Conservation (phyloP, 1,140 invertebrate genomes). For the Apis dorsata region DNA sequence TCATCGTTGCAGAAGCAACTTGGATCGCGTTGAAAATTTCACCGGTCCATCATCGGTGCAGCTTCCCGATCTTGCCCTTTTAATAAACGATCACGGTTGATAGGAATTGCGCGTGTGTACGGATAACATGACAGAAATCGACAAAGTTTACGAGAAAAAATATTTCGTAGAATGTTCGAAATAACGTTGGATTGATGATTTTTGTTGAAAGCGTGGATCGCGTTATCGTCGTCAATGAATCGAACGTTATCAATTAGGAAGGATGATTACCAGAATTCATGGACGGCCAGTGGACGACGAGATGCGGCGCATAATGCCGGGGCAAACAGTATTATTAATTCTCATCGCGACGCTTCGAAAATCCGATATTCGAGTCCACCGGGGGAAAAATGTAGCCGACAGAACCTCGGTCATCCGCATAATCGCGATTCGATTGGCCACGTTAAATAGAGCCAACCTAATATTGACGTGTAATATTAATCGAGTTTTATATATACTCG, state of each 20-base stretch:
- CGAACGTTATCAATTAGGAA: constrained; percentile 35
- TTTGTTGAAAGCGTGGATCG: too few relatives aligned
- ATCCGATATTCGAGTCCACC: constrained; percentile 12
- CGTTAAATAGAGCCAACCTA: constrained; percentile 52
- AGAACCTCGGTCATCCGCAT: neutral
- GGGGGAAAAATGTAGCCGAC: constrained; percentile 27
- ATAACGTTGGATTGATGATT: neutral
- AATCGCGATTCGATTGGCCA: constrained; percentile 48
- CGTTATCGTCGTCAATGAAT: neutral
- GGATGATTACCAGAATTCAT: constrained; percentile 11
- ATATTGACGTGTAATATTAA: constrained; percentile 56
- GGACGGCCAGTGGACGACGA: constrained; percentile 1
- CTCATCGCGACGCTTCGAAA: constrained; percentile 12
- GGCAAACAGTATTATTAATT: constrained; percentile 40
- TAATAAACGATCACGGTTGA: constrained; percentile 11
- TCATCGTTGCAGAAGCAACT: neutral
- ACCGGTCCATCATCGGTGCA: neutral
- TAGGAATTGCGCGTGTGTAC: neutral
- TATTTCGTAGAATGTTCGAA: neutral
- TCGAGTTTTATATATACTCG: constrained; percentile 43
- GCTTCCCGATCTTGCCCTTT: neutral
- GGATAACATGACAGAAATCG: neutral
- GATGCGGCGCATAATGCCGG: constrained; percentile 10
- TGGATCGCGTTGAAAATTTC: neutral
- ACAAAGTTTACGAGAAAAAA: neutral